Evolutionary conservation across 92 coral and sea anemone species (phyloP), one percentile per base, ranked within the genome.

Genomic region (Montipora capitata): DNA sequence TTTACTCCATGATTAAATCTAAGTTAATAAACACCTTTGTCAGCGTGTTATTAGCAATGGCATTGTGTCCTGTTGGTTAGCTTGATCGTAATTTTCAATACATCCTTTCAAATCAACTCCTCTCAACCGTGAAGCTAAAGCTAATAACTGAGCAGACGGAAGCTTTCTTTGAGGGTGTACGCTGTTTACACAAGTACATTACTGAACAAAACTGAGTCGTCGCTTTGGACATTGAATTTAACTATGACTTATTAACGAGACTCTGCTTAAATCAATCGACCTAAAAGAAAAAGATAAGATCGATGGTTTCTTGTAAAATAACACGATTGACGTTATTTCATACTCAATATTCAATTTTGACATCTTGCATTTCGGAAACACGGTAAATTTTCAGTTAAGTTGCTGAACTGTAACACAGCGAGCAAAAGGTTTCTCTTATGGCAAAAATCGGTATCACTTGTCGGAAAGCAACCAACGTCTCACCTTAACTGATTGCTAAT

Each of bases 61-160:
- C 76, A 82, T 56, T 59, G 70, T 72, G 44, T 70, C 58, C 58
- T 56, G 70, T 9, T 16, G 78, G 78, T 54, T 78, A 69, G 78
- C 56, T 54, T 80, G 18, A 62, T 15, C 48, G 84, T 45, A 4
- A 27, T 11, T 17, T 49, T 67, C 76, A 80, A 80, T 67, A 80
- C 76, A 48, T 49, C 68, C 76, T 80, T 80, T 80, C 38, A 80
- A 80, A 49, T 59, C 65, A 71, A 51, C 42, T 40, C 58, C 78
- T 49, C 35, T 82, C 79, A 72, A 70, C 87, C 79, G 78, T 70
- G 78, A 67, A 80, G 65, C 85, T 68, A 48, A 80, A 48, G 85
- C 76, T 49, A 67, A 52, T 45, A 27, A 27, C 35, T 52, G 10
- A 58, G 7, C 51, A 16, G 85, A 68, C 76, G 13, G n/a, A 45